Base-by-base conservation (phyloP, 2,797 vertebrate species). In the Enteromius treurensis region DNA sequence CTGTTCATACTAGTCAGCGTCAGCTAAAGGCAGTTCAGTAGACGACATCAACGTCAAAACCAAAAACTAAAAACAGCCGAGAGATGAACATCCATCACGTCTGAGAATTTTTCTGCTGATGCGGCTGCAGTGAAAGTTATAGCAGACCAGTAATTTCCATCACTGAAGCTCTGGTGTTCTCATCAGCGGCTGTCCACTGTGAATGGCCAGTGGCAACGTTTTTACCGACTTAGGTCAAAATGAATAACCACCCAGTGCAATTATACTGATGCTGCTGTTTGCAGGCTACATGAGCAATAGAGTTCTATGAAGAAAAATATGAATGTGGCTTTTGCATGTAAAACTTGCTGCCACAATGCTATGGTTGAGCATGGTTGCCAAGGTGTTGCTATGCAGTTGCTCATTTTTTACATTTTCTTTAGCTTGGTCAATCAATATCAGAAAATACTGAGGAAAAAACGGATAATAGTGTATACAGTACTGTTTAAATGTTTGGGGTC, bases 21-120 rank as follows among this genome's bases (percentile, higher is more conserved):
- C 80, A 82, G 81, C 60, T 82, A 17, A 82, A 53, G 26, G 79
- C 51, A 60, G n/a, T 76, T 76, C n/a, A 58, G 80, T 26, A 1
- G 55, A 70, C 14, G 42, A 64, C 19, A 23, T 2, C 1, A 9
- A 70, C 10, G 5, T 73, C 51, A 60, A 73, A n/a, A 9, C 49
- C 34, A 1, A 62, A 55, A 74, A 37, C 80, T 74, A 64, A 82
- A 81, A 74, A 21, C 70, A 65, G 55, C 71, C 32, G 6, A 67
- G 32, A 82, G 15, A 55, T 45, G 69, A 62, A 15, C 58, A 34
- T 32, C 40, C 23, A 73, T 40, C 10, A 5, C 17, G 47, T 60
- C 53, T 73, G 15, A 60, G 26, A 70, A 62, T 1, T 11, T 42
- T 82, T 67, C 23, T 76, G 62, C 80, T 82, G 80, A 82, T 65